Evolutionary conservation across 1,140 invertebrate species (phyloP), one percentile per base, ranked within the genome.

Genomic region (Saccostrea glomerata): DNA sequence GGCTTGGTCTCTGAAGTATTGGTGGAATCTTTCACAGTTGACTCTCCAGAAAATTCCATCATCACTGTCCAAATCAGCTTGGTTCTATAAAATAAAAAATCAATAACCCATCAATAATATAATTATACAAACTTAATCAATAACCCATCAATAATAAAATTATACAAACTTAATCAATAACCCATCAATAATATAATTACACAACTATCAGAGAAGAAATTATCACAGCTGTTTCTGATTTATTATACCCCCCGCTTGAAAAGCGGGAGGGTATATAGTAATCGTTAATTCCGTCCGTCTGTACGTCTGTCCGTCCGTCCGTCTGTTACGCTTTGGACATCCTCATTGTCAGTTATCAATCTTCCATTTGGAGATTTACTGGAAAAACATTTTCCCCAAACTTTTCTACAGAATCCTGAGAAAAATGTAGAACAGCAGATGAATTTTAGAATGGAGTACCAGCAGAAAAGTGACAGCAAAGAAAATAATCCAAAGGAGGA

Each of bases 11-110:
- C 97, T 96, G 63, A 95, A 92, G 93, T 98, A 97, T 92, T 98
- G 97, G 93, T 97, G 97, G 92, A 98, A 97, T 90, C 97, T 96
- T 92, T 97, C 97, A 93, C 97, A 97, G 95, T 98, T 98, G 0
- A 98, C 96, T 91, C 96, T 96, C 97, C 97, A 98, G 92, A 97
- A 97, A 88, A 97, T 95, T 47, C 91, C 90, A 77, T 87, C 88
- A 13, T 25, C 70, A 15, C 13, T 23, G 13, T 73, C 66, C 30
- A 5, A 47, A 87, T 90, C 87, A 86, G 92, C 92, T 47, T 86
- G 86, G 47, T 60, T 47, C 88, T 91, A 36, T 30, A 70, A 47
- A 54, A 55, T 47, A 63, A 63, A 4, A 0, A 20, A 63, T 7
- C n/a, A 20, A 63, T 63, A 63, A 47, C 47, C 47, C 47, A 9